These are phyloP conservation scores for Encarsia formosa DNA, from an alignment of 2,888 invertebrate genomes.

Conservation along the genomic window DNA sequence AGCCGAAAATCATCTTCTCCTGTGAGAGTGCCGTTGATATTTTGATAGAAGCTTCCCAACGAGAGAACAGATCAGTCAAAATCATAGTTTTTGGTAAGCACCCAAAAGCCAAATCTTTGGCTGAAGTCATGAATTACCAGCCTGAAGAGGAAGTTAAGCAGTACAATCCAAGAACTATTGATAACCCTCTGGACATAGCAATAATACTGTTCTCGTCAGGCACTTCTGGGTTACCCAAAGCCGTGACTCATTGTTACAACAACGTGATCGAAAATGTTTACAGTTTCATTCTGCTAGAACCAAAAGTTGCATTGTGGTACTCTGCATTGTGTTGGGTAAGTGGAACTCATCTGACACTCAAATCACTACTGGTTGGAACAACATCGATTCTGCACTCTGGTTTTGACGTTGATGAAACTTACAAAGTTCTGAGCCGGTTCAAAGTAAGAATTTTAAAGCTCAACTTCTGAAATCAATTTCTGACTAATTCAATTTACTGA, in stretches of 20 bases:
- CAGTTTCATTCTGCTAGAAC: background rate
- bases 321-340: constrained; percentile 33
- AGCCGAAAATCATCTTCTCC: constrained; percentile 40
- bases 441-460: constrained; percentile 30
- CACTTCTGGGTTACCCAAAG: constrained; percentile 43
- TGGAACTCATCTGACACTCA: constrained; percentile 21
- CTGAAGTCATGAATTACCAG: constrained; percentile 30
- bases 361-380: constrained; percentile 14
- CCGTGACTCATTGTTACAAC: constrained; percentile 36
- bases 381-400: constrained; percentile 29
- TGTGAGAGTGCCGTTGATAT: constrained; percentile 20
- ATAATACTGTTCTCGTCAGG: constrained; percentile 43
- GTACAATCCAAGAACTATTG: constrained; percentile 30
- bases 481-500: background rate
- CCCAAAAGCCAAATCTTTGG: constrained; percentile 27
- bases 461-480: background rate
- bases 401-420: constrained; percentile 32
- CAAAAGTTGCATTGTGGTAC: constrained; percentile 22
- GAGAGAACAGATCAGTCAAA: constrained; percentile 26
- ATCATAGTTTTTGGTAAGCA: constrained; percentile 36
- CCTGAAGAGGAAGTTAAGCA: constrained; percentile 25
- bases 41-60: constrained; percentile 24
- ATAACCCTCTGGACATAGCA: constrained; percentile 27
- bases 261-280: constrained; percentile 26
- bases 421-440: constrained; percentile 38